Conservation (phyloP, 2,113 vertebrate genomes). For the Macrotis lagotis region DNA sequence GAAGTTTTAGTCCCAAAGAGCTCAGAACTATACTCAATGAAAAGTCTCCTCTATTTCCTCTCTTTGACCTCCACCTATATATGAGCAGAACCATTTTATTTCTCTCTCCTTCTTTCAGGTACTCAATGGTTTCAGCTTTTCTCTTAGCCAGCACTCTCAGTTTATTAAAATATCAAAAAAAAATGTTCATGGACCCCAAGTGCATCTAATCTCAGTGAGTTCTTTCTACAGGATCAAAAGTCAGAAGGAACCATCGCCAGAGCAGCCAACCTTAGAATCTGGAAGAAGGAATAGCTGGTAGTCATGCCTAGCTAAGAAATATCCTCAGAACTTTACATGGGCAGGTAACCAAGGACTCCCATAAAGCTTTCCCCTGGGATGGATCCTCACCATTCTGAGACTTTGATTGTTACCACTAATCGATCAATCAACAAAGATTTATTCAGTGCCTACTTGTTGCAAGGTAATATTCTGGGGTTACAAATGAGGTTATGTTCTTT, state of each 20-base stretch:
- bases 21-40: not conserved
- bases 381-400: not conserved
- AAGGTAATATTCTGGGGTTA: too few species aligned
- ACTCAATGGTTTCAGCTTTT: not conserved
- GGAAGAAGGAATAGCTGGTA: not conserved
- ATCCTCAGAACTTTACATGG: not conserved
- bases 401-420: too few species aligned
- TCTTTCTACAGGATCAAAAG: not conserved
- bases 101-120: not conserved
- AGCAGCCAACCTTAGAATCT: not conserved
- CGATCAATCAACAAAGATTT: too few species aligned
- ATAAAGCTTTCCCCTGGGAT: not conserved
- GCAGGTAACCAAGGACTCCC: not conserved
- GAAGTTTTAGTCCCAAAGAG: not conserved
- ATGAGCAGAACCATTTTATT: not conserved
- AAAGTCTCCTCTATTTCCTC: not conserved
- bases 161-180: not conserved
- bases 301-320: not conserved
- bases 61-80: not conserved
- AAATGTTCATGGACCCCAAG: not conserved
- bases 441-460: too few species aligned
- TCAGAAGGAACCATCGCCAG: not conserved
- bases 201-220: not conserved
- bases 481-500: too few species aligned
- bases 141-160: not conserved